Evolutionary conservation across 2,113 vertebrate species (phyloP).

Genomic region (Plecturocebus donacophilus): DNA sequence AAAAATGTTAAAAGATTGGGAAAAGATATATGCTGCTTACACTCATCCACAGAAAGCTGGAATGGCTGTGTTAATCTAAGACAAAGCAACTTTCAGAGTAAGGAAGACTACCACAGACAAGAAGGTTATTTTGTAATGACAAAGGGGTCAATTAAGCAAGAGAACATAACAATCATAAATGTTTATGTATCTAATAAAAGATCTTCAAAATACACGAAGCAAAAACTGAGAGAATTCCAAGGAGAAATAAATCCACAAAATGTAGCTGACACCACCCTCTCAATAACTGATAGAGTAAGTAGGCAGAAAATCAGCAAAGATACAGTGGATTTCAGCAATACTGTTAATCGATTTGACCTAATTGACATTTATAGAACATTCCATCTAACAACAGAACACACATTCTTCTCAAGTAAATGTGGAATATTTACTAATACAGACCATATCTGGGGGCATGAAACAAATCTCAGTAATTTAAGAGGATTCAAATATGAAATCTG

Average conservation of each 20-base stretch:
- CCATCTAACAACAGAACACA: background rate
- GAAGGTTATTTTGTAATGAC: background rate
- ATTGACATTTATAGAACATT: background rate
- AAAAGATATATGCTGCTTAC: background rate
- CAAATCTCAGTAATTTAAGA: background rate
- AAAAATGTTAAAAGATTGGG: background rate
- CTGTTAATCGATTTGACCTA: background rate
- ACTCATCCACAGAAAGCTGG: conserved; percentile 11
- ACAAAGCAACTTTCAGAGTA: background rate
- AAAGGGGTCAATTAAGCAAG: background rate
- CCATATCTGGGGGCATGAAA: background rate
- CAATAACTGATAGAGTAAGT: background rate
- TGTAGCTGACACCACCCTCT: background rate
- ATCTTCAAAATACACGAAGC: background rate
- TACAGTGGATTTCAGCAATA: background rate
- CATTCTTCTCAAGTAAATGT: background rate
- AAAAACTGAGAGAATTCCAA: background rate
- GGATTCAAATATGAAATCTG: background rate
- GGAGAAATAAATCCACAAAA: background rate
- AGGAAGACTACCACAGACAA: background rate
- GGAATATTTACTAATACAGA: background rate
- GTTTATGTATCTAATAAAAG: background rate
- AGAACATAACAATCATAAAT: background rate
- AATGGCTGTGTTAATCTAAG: background rate
- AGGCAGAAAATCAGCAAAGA: background rate